phyloP scores from a whole-genome alignment of 2,888 invertebrate species.

The Nomada flava region DNA sequence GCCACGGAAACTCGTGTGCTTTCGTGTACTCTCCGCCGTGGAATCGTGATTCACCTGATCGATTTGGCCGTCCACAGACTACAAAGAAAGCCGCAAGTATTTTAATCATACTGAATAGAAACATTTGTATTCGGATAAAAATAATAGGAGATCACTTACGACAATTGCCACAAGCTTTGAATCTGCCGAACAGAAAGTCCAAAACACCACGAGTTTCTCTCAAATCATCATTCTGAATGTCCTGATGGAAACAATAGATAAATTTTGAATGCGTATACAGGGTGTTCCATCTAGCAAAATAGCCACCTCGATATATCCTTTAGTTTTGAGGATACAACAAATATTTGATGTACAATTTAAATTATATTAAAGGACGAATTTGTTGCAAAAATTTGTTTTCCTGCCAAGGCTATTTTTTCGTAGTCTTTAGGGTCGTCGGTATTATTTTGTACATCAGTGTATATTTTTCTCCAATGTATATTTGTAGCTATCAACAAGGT shows the following conservation, averaged over 20 bases:
- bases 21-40: conserved; percentile 85
- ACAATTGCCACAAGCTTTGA: conserved; percentile 78
- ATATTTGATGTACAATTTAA: too few species aligned
- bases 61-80: conserved; percentile 85
- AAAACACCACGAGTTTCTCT: conserved; percentile 75
- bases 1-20: conserved; percentile 86
- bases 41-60: conserved; percentile 80
- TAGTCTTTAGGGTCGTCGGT: too few species aligned
- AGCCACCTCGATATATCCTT: too few species aligned
- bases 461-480: too few species aligned
- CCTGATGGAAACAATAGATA: conserved; percentile 22
- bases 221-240: neutral
- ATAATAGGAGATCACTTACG: conserved; percentile 70
- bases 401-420: too few species aligned
- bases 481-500: too few species aligned
- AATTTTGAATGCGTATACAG: neutral
- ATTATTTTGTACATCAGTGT: too few species aligned
- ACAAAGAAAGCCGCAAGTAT: neutral
- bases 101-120: neutral
- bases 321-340: too few species aligned
- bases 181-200: conserved; percentile 77
- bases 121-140: too few species aligned
- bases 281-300: too few species aligned
- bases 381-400: too few species aligned
- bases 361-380: too few species aligned